Evolutionary conservation across 2,797 vertebrate species (phyloP), one percentile per base, ranked within the genome.

Genomic region (Sciurus vulgaris): DNA sequence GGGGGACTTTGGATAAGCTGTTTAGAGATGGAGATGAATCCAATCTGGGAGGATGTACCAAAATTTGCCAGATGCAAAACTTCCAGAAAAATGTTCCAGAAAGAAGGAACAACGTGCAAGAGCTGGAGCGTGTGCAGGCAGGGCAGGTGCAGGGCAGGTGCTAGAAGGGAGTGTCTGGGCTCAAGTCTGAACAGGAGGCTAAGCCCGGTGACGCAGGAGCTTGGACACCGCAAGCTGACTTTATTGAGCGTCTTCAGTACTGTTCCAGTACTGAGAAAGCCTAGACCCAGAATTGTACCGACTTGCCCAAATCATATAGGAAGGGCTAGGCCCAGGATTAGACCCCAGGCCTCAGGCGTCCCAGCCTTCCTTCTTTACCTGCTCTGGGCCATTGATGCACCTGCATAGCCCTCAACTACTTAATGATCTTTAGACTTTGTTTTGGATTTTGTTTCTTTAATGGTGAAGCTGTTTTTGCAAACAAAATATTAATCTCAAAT

Each of bases 71-170:
- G 49, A 59, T 85, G 54, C 14, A 41, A 51, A 33, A 56, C 70
- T 11, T 82, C 70, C 28, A 73, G 63, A 86, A 90, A 78, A 47
- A 35, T 61, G 73, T 79, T 91, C 76, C 91, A 73, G 88, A 81
- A 86, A 90, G 20, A 41, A 22, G 10, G 89, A 63, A 35, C 35
- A 28, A 7, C 44, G 59, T 67, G 24, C 69, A 81, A 5, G 70
- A 69, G 59, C 59, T 51, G 5, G 89, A 72, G 54, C 59, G 73
- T 1, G 2, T n/a, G 30, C 30, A 85, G 74, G 30, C 13, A 28
- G 20, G 28, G 35, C 44, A 41, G 65, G 85, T 6, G 41, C 59
- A 84, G 38, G 79, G 41, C 38, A 28, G 1, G 41, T 44, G 70
- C 11, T 0, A 15, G 7, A 30, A 12, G 73, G 13, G 18, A 35